Conservation (phyloP, 2,888 invertebrate species). For the Adineta ricciae region DNA sequence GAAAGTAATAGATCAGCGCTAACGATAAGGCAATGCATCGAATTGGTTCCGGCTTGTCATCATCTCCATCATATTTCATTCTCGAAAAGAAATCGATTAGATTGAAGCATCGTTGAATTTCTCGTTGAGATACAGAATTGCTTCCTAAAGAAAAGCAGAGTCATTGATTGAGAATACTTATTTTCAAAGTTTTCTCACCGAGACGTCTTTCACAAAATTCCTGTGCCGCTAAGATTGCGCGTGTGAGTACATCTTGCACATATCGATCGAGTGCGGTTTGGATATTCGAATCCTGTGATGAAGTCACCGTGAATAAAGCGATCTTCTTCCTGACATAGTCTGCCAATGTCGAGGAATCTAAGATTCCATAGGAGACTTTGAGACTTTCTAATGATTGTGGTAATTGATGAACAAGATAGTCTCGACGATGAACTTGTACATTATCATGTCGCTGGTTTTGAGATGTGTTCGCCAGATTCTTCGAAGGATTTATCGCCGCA, state of each 20-base stretch:
- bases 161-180: too few relatives aligned
- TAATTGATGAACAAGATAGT: constrained; percentile 11
- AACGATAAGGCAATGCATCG: background rate
- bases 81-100: constrained; percentile 14
- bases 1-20: constrained; percentile 14
- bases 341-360: background rate
- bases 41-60: background rate
- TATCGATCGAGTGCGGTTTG: background rate
- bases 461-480: background rate
- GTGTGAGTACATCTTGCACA: background rate
- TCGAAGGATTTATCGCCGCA: constrained; percentile 28
- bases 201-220: background rate
- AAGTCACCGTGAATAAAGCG: background rate
- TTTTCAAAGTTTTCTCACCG: background rate
- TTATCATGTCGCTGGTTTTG: background rate
- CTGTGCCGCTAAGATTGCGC: background rate
- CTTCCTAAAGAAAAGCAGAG: background rate
- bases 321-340: background rate
- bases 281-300: background rate
- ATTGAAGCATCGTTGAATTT: constrained; percentile 18
- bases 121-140: background rate
- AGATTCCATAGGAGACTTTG: background rate
- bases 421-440: background rate
- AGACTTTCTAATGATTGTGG: constrained; percentile 16
- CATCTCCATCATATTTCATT: background rate